Base-by-base conservation (phyloP, 2,113 vertebrate species). In the Epinephelus moara region DNA sequence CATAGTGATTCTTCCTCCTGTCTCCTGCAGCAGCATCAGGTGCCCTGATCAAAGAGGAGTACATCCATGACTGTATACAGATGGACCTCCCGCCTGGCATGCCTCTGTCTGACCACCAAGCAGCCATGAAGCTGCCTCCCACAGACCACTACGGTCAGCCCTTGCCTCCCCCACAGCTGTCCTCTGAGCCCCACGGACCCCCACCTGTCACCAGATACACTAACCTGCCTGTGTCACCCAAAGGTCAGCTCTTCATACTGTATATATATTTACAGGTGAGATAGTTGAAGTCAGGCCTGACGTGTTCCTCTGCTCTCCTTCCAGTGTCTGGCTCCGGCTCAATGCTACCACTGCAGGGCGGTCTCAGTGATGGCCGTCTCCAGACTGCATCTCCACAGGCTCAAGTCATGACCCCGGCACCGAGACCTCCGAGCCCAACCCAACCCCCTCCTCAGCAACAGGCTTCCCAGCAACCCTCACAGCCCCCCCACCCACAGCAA, bases 21-120 rank as follows among this genome's bases (percentile, higher is more conserved):
- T 45, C 25, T 76, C 52, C 66, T 55, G 4, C 80, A 91, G 80
- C 57, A 47, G 81, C 91, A 1, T 68, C 94, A 2, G 82, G 91
- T 1, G 84, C 93, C 4, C 79, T 93, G 21, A 95, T 96, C 78
- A 97, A 96, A 79, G 94, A 96, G 85, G 94, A 96, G 49, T 95
- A 93, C 80, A 85, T 92, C 69, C 94, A 92, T n/a, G 94, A 94
- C 87, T 95, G 93, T 40, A 90, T 94, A 56, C 94, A 94, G 87
- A 94, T 94, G 92, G 93, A 96, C 33, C 71, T 93, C 40, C 78
- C 89, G 0, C 69, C 92, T 1, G 88, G 94, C 1, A 91, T 96
- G 81, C 77, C 90, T 23, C 33, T 93, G 49, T 63, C 91, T 0
- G 91, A 92, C 68, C 94, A 95, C 66, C 94, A 91, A 50, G 86